Conservation (phyloP, 1,140 invertebrate genomes). For the Drosophila mauritiana region DNA sequence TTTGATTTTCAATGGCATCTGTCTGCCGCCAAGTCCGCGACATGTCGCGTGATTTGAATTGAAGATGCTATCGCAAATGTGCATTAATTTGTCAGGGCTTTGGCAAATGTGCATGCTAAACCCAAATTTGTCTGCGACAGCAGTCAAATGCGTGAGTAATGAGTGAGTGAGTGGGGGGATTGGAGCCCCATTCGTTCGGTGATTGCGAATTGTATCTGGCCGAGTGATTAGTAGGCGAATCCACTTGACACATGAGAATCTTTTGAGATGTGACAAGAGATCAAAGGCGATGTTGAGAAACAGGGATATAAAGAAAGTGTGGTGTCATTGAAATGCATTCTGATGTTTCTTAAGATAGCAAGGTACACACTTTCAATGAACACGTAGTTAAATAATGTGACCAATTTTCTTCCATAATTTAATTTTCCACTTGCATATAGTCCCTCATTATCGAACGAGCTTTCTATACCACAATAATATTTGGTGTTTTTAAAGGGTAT, state of each 20-base stretch:
- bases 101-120: conserved; percentile 55
- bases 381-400: too few species aligned
- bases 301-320: background rate
- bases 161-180: conserved; percentile 20
- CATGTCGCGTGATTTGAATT: conserved; percentile 78
- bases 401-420: background rate
- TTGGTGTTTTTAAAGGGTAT: conserved; percentile 1
- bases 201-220: conserved; percentile 29
- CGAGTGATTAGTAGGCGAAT: conserved; percentile 13
- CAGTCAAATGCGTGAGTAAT: conserved; percentile 71
- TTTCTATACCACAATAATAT: background rate
- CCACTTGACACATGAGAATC: conserved; percentile 9
- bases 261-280: background rate
- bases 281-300: background rate
- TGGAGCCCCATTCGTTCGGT: background rate
- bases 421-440: too few species aligned
- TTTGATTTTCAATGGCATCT: conserved; percentile 70
- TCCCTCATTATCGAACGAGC: background rate
- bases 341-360: too few species aligned
- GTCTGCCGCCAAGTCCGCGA: conserved; percentile 43
- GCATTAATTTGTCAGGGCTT: conserved; percentile 74
- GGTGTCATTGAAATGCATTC: too few species aligned
- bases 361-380: background rate
- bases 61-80: conserved; percentile 70
- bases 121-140: conserved; percentile 56